Percentiles rank a stretch among this genome's conserved stretches.
Evolutionary conservation across 1,140 invertebrate genomes (phyloP).

Genomic region (Pararge aegeria): DNA sequence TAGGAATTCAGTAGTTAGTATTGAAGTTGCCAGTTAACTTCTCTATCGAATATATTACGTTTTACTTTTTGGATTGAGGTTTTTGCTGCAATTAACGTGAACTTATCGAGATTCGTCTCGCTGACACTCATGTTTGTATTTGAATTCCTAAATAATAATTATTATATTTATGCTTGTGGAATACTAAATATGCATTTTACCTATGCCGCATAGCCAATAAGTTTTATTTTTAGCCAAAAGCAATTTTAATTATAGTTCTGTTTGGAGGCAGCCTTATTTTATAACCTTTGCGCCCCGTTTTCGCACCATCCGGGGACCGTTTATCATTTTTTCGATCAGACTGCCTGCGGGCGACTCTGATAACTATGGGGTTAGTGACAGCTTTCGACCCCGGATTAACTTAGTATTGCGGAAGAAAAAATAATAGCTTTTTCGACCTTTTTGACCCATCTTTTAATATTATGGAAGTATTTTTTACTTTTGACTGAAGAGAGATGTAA

Average conservation of each 20-base stretch:
- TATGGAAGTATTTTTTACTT: slow-evolving; percentile 17
- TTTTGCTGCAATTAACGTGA: no score
- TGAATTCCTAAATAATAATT: no score
- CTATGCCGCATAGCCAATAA: no score
- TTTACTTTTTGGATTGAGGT: no score
- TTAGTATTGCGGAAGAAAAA: slow-evolving; percentile 49
- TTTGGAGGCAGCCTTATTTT: slow-evolving; percentile 24
- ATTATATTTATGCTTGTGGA: no score
- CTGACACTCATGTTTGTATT: no score
- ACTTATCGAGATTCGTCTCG: no score
- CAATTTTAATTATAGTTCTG: background rate
- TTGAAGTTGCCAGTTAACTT: no score
- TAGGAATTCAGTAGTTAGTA: no score
- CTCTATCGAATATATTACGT: no score
- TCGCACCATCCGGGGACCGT: slow-evolving; percentile 42
- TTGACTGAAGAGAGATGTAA: background rate
- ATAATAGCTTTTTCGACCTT: slow-evolving; percentile 49
- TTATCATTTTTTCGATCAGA: slow-evolving; percentile 72
- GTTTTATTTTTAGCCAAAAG: no score
- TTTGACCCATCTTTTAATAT: slow-evolving; percentile 20
- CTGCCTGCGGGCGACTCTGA: slow-evolving; percentile 33
- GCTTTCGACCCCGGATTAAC: slow-evolving; percentile 58
- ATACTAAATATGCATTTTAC: no score
- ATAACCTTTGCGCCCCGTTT: slow-evolving; percentile 43
- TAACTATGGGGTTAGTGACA: slow-evolving; percentile 50